Evolutionary conservation across 2,797 vertebrate species (phyloP).

Genomic region (Parotocinclus haroldoi): DNA sequence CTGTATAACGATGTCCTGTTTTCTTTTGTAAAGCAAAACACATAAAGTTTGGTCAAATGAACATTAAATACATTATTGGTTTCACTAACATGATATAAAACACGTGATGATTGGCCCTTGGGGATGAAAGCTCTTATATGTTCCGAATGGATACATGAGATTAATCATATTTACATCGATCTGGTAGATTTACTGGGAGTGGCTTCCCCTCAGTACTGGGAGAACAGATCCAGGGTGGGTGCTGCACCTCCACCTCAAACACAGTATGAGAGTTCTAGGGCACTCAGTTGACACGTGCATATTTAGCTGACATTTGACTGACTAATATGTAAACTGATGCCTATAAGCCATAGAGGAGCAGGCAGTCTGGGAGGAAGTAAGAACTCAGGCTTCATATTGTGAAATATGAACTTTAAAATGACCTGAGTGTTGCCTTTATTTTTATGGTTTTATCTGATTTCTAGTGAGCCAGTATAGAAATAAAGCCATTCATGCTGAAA

Average conservation of each 20-base stretch:
- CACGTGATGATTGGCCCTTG: too few species aligned
- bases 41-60: neutral
- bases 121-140: too few species aligned
- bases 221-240: slow-evolving; percentile 62
- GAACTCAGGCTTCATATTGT: neutral
- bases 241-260: slow-evolving; percentile 62
- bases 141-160: slow-evolving; percentile 36
- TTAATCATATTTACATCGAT: slow-evolving; percentile 58
- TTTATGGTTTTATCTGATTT: neutral
- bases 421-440: neutral
- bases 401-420: neutral
- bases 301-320: slow-evolving; percentile 36
- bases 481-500: neutral
- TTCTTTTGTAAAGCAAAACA: neutral
- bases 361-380: neutral
- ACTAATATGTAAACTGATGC: slow-evolving; percentile 19
- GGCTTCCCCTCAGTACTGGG: slow-evolving; percentile 65
- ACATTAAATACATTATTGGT: neutral
- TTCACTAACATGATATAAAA: too few species aligned
- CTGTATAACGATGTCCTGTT: too few species aligned
- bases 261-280: too few species aligned
- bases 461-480: neutral
- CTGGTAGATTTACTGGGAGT: slow-evolving; percentile 59
- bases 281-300: slow-evolving; percentile 49
- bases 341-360: neutral